phyloP scores from a whole-genome alignment of 2,113 vertebrate genomes.

The Vireo altiloquus region DNA sequence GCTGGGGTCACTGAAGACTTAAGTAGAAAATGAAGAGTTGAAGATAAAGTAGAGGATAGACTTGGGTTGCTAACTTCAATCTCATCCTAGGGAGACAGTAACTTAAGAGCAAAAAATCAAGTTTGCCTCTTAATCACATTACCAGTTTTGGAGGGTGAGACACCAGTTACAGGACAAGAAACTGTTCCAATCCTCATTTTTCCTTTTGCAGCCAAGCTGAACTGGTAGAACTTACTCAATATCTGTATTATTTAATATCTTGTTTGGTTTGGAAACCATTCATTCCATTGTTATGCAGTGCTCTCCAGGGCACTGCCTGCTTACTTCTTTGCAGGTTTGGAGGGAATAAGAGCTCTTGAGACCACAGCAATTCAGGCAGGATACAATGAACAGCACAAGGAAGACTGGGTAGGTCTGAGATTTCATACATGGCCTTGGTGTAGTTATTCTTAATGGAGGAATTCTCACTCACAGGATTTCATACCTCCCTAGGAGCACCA shows the following conservation, averaged over 20 bases:
- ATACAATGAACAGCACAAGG: background rate
- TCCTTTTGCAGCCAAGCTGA: background rate
- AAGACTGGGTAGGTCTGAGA: background rate
- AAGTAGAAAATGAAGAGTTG: background rate
- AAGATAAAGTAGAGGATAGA: background rate
- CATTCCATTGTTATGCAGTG: background rate
- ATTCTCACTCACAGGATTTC: background rate
- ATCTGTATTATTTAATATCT: slow-evolving; percentile 6
- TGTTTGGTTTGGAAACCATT: background rate
- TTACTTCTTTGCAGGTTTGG: background rate
- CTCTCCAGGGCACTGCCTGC: background rate
- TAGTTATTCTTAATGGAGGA: background rate
- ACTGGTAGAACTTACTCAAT: background rate
- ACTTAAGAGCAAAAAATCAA: background rate
- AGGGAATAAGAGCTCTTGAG: background rate
- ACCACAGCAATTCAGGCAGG: background rate
- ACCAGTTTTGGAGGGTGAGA: background rate
- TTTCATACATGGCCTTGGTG: background rate
- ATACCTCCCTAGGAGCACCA: background rate
- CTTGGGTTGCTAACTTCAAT: background rate
- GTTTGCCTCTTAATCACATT: background rate
- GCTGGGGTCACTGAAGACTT: background rate
- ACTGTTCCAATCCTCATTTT: background rate
- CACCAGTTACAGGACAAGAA: background rate
- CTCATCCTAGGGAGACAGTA: background rate